Base-by-base conservation (phyloP, 2,797 vertebrate genomes). In the Urocyon cinereoargenteus region DNA sequence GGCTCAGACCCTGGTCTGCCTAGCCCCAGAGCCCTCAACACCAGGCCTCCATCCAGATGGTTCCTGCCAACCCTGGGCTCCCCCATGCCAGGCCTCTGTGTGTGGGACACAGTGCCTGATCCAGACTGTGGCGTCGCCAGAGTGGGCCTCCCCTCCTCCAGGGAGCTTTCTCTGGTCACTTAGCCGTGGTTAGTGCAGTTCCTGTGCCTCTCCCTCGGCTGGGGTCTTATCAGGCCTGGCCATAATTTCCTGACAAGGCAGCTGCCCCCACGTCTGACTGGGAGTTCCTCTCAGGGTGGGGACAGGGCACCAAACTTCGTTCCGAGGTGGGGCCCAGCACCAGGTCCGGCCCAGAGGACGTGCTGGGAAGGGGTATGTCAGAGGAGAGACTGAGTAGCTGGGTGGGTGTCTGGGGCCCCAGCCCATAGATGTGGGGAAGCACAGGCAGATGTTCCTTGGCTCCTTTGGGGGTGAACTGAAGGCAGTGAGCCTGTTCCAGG, bases 171-270 rank as follows among this genome's bases (percentile, higher is more conserved):
- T 73, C 81, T 51, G 86, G 36, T 61, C 64, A 3, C 73, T 45
- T 4, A 8, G 14, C 53, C 22, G 34, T 62, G 57, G 57, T 77
- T 19, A 72, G 53, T 21, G 51, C 0, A 21, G 51, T 55, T 72
- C 87, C 75, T 64, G n/a, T 5, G 31, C 85, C 88, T 91, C 89
- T 82, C 49, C 62, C 64, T 18, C 45, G 0, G 40, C 78, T 2
- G 1, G 2, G 75, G 55, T 40, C 90, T 96, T 97, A 96, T 95
- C 49, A 1, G 79, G 22, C 49, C 19, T 0, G 40, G 84, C 93
- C 91, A 77, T 40, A 11, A 51, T 91, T 97, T 95, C 96, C 97
- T 91, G 91, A 13, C 5, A 89, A 34, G n/a, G 68, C 51, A 2
- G 75, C 94, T 11, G 40, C 72, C 95, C 62, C 40, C 62, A 5